Percentiles rank a stretch among this genome's conserved stretches.
Evolutionary conservation across 2,888 invertebrate species (phyloP).

Genomic region (Trachelus tabidus): DNA sequence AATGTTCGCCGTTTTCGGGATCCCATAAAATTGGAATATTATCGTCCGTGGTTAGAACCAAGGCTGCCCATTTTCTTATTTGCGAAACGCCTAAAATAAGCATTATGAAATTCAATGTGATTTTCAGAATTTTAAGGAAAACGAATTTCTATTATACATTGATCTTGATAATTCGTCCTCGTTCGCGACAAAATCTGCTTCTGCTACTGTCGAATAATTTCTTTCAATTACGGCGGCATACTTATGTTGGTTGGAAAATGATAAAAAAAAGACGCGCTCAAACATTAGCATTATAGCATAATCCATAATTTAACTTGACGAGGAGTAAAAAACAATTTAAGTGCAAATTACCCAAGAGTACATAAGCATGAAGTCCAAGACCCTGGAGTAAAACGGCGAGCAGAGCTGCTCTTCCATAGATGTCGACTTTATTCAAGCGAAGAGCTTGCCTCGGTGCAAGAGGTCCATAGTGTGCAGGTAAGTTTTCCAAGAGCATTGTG

Average conservation of each 20-base stretch:
- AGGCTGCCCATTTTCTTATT: conserved; percentile 57
- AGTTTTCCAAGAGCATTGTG: conserved; percentile 50
- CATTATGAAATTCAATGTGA: background rate
- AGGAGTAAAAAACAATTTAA: background rate
- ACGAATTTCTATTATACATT: background rate
- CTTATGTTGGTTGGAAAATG: background rate
- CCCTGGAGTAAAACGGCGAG: conserved; percentile 54
- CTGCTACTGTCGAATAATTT: no score
- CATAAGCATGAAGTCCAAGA: conserved; percentile 51
- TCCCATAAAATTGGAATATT: conserved; percentile 54
- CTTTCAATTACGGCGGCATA: background rate
- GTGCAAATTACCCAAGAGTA: conserved; percentile 49
- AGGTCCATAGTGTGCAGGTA: conserved; percentile 58
- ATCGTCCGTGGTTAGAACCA: conserved; percentile 50
- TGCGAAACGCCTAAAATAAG: conserved; percentile 54
- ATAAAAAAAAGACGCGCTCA: background rate
- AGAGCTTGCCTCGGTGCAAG: conserved; percentile 57
- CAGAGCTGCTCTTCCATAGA: conserved; percentile 59
- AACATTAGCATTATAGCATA: background rate
- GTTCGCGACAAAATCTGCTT: background rate
- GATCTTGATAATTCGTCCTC: background rate
- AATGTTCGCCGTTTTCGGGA: conserved; percentile 57
- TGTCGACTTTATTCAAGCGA: conserved; percentile 59
- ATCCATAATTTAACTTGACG: background rate
- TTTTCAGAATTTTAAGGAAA: background rate